Conservation (phyloP, 2,797 vertebrate genomes). For the Salarias fasciatus region DNA sequence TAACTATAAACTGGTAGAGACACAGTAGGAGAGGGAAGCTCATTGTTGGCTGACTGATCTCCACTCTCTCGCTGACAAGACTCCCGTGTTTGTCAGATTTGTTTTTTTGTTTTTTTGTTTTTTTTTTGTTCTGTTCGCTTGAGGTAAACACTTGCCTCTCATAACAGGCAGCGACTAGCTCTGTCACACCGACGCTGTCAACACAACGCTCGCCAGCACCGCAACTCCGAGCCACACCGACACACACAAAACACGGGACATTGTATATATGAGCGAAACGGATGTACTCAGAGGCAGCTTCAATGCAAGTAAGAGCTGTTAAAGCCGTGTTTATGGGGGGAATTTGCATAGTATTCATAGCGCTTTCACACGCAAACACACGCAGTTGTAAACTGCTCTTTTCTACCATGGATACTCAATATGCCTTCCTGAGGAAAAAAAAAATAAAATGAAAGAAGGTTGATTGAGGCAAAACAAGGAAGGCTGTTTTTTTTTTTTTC, state of each 20-base stretch:
- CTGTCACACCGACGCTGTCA: constrained; percentile 67
- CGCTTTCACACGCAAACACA: constrained; percentile 37
- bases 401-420: constrained; percentile 48
- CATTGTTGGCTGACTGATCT: constrained; percentile 73
- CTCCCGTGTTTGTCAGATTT: constrained; percentile 61
- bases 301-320: constrained; percentile 70
- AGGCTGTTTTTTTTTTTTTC: constrained; percentile 69
- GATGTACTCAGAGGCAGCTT: constrained; percentile 63
- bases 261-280: constrained; percentile 54
- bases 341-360: constrained; percentile 70
- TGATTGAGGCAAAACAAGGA: constrained; percentile 81
- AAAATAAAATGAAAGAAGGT: constrained; percentile 72
- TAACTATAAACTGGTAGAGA: constrained; percentile 55
- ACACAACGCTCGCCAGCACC: constrained; percentile 36
- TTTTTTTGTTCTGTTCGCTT: constrained; percentile 61
- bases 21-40: constrained; percentile 61
- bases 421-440: constrained; percentile 56
- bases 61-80: constrained; percentile 61
- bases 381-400: constrained; percentile 36
- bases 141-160: constrained; percentile 73
- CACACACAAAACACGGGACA: constrained; percentile 7
- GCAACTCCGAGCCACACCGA: constrained; percentile 21
- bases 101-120: constrained; percentile 67
- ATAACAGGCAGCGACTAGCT: constrained; percentile 62
- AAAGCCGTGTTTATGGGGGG: constrained; percentile 63